Percentiles rank a stretch among this genome's conserved stretches.
phyloP scores from a whole-genome alignment of 2,113 vertebrate species.

The Sinosuthora webbiana region DNA sequence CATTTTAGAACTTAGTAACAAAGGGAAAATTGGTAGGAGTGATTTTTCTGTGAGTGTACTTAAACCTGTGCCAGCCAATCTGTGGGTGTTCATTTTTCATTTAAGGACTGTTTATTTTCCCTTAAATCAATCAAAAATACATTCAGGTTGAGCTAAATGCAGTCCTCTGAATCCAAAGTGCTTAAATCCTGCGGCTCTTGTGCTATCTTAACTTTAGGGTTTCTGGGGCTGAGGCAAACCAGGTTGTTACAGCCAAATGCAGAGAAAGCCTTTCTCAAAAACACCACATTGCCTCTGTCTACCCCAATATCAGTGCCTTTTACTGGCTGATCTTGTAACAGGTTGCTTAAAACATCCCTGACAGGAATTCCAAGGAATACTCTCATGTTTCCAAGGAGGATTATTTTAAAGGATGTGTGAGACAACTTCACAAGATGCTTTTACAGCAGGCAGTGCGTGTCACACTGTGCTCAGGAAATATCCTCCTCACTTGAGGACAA shows the following conservation, averaged over 20 bases:
- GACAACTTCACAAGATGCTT: neutral
- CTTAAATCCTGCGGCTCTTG: neutral
- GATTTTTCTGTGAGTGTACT: neutral
- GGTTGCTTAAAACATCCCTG: neutral
- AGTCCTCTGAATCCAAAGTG: neutral
- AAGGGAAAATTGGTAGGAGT: neutral
- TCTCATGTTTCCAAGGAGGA: neutral
- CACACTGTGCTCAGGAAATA: neutral
- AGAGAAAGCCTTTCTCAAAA: neutral
- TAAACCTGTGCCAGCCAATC: neutral
- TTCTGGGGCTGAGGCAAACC: neutral
- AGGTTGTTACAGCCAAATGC: neutral
- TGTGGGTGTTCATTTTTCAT: neutral
- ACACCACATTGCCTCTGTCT: accelerated
- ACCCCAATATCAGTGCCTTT: accelerated
- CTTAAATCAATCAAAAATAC: neutral
- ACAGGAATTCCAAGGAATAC: neutral
- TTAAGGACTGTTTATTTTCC: slow-evolving; percentile 22
- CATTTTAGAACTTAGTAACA: neutral
- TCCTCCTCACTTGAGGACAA: neutral
- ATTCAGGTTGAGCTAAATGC: neutral
- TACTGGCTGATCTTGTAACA: neutral
- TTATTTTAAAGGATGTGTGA: neutral
- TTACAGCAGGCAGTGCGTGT: neutral
- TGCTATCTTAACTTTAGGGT: neutral